Conservation (phyloP, 1,140 invertebrate species). For the Drosophila pandora region DNA sequence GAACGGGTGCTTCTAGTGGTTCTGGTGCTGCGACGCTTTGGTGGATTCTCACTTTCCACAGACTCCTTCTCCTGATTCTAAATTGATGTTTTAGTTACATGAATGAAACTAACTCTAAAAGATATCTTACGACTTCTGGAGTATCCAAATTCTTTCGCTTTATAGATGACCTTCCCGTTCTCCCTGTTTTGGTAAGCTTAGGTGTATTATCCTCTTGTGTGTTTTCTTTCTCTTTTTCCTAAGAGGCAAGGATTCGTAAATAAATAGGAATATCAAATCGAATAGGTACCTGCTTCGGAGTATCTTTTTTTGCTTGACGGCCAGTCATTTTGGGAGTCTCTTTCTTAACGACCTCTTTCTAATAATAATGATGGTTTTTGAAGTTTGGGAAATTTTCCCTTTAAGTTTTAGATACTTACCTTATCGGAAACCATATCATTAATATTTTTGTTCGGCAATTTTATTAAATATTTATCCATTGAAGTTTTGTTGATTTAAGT, state of each 20-base stretch:
- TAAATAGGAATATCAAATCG: background rate
- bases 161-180: background rate
- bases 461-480: conserved; percentile 66
- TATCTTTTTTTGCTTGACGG: conserved; percentile 12
- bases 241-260: background rate
- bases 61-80: conserved; percentile 46
- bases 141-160: conserved; percentile 57
- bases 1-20: conserved; percentile 68
- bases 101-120: no score
- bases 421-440: conserved; percentile 4
- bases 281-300: background rate
- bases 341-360: conserved; percentile 22
- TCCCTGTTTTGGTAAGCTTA: conserved; percentile 21
- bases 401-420: conserved; percentile 5
- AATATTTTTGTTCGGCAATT: conserved; percentile 53
- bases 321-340: conserved; percentile 20
- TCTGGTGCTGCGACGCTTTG: conserved; percentile 70
- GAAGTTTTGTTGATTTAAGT: background rate
- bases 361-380: background rate
- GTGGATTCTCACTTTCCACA: conserved; percentile 63
- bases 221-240: conserved; percentile 35
- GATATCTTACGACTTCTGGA: conserved; percentile 51
- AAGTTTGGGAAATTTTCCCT: background rate
- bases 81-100: background rate
- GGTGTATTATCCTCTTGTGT: conserved; percentile 22